Conservation (phyloP, 2,888 invertebrate genomes). For the Orthonevra nobilis region DNA sequence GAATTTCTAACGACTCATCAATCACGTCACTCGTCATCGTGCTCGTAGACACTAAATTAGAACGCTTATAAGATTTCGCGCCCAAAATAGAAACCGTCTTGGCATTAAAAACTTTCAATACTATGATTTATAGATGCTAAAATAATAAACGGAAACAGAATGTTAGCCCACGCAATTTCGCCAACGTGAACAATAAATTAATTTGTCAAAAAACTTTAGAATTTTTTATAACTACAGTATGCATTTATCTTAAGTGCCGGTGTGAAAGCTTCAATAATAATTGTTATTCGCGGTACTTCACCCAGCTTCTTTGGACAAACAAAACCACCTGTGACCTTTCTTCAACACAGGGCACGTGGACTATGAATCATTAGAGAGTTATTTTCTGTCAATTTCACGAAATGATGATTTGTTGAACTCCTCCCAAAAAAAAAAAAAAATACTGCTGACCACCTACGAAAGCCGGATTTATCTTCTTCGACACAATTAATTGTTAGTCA, state of each 20-base stretch:
- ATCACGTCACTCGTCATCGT: too few relatives aligned
- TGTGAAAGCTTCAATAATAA: neutral
- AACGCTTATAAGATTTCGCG: too few relatives aligned
- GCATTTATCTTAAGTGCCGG: too few relatives aligned
- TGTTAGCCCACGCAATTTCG: too few relatives aligned
- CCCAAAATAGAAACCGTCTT: neutral
- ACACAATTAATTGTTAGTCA: conserved; percentile 28
- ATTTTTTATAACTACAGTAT: too few relatives aligned
- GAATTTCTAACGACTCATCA: too few relatives aligned
- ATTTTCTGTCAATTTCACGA: too few relatives aligned
- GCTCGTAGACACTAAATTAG: too few relatives aligned
- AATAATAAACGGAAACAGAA: conserved; percentile 6
- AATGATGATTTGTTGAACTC: conserved; percentile 2
- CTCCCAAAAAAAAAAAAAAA: neutral
- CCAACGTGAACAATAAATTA: too few relatives aligned
- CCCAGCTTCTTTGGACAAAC: neutral
- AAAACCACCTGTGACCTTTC: conserved; percentile 8
- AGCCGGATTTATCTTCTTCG: conserved; percentile 26
- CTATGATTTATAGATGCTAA: conserved; percentile 14
- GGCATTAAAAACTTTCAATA: conserved; percentile 3
- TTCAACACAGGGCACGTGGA: too few relatives aligned
- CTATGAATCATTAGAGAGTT: conserved; percentile 7
- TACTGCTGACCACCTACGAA: conserved; percentile 7
- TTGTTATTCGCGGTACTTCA: conserved; percentile 8
- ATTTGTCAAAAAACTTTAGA: too few relatives aligned